Conservation (phyloP, 2,888 invertebrate genomes). For the Nudaria mundana region DNA sequence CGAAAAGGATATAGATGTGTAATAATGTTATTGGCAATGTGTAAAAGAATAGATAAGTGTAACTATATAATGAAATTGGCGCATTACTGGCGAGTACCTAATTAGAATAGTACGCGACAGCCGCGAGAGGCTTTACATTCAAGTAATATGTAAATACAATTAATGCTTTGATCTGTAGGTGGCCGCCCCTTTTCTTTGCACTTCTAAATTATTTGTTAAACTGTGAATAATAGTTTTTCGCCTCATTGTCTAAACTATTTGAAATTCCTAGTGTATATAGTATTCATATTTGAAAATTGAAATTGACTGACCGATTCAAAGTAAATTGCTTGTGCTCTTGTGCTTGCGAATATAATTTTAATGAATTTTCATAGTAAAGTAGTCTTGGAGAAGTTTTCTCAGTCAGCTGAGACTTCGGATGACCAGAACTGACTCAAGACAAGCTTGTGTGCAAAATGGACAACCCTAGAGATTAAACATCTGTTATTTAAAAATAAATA, state of each 20-base stretch:
- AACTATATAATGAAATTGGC: conserved; percentile 78
- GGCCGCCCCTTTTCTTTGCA: conserved; percentile 68
- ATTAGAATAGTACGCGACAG: conserved; percentile 76
- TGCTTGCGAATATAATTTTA: conserved; percentile 51
- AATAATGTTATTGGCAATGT: conserved; percentile 78
- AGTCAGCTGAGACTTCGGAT: conserved; percentile 26
- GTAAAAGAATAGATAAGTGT: conserved; percentile 78
- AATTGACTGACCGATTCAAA: conserved; percentile 51
- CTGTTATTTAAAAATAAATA: background rate
- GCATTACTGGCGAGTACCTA: conserved; percentile 82
- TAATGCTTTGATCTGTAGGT: conserved; percentile 55
- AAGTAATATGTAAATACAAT: conserved; percentile 64
- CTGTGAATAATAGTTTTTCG: conserved; percentile 40
- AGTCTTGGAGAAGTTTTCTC: conserved; percentile 28
- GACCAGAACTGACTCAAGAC: conserved; percentile 33
- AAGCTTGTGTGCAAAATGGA: conserved; percentile 30
- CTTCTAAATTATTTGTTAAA: conserved; percentile 56
- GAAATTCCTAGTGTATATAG: conserved; percentile 25
- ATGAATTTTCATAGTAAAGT: conserved; percentile 37
- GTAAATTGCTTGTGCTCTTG: conserved; percentile 53
- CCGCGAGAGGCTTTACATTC: conserved; percentile 70
- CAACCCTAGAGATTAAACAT: background rate
- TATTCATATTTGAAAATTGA: conserved; percentile 32
- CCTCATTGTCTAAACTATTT: conserved; percentile 33
- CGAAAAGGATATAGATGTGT: conserved; percentile 67